Evolutionary conservation across 2,113 vertebrate species (phyloP).

Genomic region (Probosciger aterrimus): DNA sequence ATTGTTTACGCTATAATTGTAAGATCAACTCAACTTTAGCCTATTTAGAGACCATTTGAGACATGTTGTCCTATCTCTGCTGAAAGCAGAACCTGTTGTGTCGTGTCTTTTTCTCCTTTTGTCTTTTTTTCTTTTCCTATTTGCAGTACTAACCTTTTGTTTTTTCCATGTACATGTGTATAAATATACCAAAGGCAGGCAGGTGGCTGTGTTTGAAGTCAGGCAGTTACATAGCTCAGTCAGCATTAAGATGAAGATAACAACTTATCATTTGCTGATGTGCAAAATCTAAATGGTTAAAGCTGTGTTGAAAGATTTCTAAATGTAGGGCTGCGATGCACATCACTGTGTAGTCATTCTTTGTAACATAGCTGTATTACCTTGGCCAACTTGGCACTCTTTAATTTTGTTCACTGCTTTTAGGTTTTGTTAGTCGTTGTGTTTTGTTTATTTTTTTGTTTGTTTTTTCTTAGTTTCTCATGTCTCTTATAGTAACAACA

Average conservation of each 20-base stretch:
- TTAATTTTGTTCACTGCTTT: not conserved
- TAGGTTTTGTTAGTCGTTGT: not conserved
- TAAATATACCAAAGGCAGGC: conserved; percentile 76
- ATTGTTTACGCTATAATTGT: conserved; percentile 78
- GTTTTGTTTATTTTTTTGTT: not conserved
- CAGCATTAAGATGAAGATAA: conserved; percentile 18
- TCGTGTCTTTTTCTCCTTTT: not conserved
- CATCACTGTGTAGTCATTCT: not conserved
- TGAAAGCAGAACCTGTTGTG: conserved; percentile 55
- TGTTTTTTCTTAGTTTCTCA: not conserved
- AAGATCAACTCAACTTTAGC: conserved; percentile 69
- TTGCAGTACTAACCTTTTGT: conserved; percentile 23
- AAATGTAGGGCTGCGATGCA: not conserved
- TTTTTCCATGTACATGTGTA: not conserved
- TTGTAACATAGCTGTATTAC: not conserved
- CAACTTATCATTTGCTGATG: not conserved
- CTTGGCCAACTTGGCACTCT: not conserved
- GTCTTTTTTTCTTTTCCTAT: not conserved
- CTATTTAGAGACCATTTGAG: conserved; percentile 65
- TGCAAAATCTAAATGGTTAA: conserved; percentile 15
- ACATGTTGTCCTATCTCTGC: conserved; percentile 48
- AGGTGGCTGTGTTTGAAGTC: conserved; percentile 44
- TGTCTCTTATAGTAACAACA: not conserved
- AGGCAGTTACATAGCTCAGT: conserved; percentile 25
- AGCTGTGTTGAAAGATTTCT: not conserved